Evolutionary conservation across 1,140 invertebrate species (phyloP), one percentile per base, ranked within the genome.

Genomic region (Zaprionus kolodkinae): DNA sequence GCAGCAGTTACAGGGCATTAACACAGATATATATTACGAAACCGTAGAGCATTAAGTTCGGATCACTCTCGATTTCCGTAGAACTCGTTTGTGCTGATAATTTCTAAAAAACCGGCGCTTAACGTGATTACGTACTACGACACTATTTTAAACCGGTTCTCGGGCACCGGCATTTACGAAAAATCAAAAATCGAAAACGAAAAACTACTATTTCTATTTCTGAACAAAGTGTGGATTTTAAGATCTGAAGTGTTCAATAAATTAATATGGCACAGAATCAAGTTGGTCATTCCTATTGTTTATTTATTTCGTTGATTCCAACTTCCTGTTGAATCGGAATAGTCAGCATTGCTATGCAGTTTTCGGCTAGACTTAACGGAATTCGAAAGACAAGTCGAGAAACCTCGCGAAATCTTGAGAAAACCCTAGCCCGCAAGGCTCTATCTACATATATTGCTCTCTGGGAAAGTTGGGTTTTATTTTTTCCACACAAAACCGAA

Each of bases 51-150:
- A 15, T 17, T 45, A 33, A 62, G 45, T 50, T 56, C 55, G 67
- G 43, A 38, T 40, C 65, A 86, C 82, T 86, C 65, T 86, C 83
- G 79, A 66, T 87, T 86, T 82, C 72, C 63, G 79, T 70, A 69
- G 57, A 79, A 71, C 72, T 81, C 33, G 72, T 70, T 76, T 72
- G 15, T n/a, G 40, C 15, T 40, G 30, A 70, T 54, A 13, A 75
- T 57, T 59, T 64, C 21, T 21, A 21, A 43, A 48, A 65, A 66
- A 66, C 48, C 61, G 55, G 68, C 61, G 55, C 62, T 35, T 55
- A 35, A 35, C 27, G 13, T 13, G 78, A 85, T 81, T 81, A 78
- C 76, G 71, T 83, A 61, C 40, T 71, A 55, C 27, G 25, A 55
- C 52, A 77, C 63, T 45, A 15, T n/a, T 30, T n/a, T 30, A 55